Conservation (phyloP, 2,113 vertebrate species). For the Sinocyclocheilus anshuiensis region DNA sequence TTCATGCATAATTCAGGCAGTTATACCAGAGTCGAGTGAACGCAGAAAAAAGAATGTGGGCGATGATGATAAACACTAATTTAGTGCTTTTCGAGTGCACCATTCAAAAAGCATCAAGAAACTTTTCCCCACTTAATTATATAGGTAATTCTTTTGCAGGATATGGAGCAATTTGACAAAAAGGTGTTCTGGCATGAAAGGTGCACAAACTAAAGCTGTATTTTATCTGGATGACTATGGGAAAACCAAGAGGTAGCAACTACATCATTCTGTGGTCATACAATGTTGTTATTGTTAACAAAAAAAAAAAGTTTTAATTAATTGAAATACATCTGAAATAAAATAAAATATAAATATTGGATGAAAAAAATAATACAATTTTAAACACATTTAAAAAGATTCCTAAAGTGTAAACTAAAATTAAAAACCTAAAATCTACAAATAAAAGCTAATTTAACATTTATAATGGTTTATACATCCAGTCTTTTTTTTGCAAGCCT, state of each 20-base stretch:
- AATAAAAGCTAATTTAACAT: too few relatives aligned
- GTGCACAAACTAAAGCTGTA: not conserved
- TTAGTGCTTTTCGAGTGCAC: constrained; percentile 32
- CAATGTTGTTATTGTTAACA: not conserved
- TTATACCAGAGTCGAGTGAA: constrained; percentile 1
- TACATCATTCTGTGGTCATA: too few relatives aligned
- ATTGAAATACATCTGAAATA: too few relatives aligned
- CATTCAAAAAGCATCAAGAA: constrained; percentile 1
- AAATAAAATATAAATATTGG: not conserved
- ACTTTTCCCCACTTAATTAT: constrained; percentile 8
- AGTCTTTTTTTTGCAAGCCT: too few relatives aligned
- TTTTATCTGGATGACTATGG: not conserved
- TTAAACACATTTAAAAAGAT: too few relatives aligned
- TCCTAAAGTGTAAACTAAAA: too few relatives aligned
- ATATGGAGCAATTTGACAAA: constrained; percentile 10
- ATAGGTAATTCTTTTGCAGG: not conserved
- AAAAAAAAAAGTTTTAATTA: too few relatives aligned
- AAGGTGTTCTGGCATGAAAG: constrained; percentile 4
- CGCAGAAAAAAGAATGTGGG: constrained; percentile 35
- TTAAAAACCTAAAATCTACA: too few relatives aligned
- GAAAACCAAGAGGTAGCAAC: not conserved
- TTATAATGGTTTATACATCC: too few relatives aligned
- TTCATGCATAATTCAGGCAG: constrained; percentile 54
- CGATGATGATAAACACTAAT: constrained; percentile 43
- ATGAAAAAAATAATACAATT: not conserved